These are phyloP conservation scores for Macrocentrus cingulum DNA, from an alignment of 1,140 invertebrate genomes.

Conservation along the genomic window DNA sequence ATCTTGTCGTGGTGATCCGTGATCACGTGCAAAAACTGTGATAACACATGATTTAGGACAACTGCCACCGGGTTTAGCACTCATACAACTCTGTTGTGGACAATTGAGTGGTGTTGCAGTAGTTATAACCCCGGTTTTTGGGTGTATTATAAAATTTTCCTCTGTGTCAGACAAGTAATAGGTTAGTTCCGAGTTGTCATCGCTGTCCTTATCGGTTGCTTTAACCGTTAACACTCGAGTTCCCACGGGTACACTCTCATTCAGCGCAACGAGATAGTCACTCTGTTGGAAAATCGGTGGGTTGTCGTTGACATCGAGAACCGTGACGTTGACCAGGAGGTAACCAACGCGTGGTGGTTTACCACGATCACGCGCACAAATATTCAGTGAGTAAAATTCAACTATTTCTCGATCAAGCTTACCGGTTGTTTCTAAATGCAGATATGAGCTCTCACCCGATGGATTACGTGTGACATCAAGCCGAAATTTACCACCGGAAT, in stretches of 20 bases:
- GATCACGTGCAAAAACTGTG: constrained; percentile 90
- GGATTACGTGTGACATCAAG: constrained; percentile 85
- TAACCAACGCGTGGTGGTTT: constrained; percentile 78
- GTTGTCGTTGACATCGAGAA: constrained; percentile 93
- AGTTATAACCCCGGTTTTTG: constrained; percentile 82
- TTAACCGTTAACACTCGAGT: constrained; percentile 85
- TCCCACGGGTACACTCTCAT: constrained; percentile 88
- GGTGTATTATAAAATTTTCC: constrained; percentile 84
- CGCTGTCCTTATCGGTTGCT: constrained; percentile 88
- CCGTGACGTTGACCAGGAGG: constrained; percentile 85
- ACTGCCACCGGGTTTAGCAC: constrained; percentile 55
- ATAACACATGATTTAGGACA: constrained; percentile 91
- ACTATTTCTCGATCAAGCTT: constrained; percentile 85
- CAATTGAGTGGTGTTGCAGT: constrained; percentile 80
- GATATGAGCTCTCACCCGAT: constrained; percentile 82
- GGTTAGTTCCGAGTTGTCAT: constrained; percentile 88
- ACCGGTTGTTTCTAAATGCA: constrained; percentile 87
- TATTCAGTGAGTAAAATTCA: constrained; percentile 82
- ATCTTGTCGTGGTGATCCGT: constrained; percentile 85
- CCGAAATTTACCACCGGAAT: constrained; percentile 84
- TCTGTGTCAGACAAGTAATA: constrained; percentile 86
- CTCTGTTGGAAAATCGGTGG: constrained; percentile 90
- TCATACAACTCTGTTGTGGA: constrained; percentile 69
- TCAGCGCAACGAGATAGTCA: constrained; percentile 87
- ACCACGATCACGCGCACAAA: constrained; percentile 86